Evolutionary conservation across 2,888 invertebrate genomes (phyloP).

Genomic region (Nowickia ferox): DNA sequence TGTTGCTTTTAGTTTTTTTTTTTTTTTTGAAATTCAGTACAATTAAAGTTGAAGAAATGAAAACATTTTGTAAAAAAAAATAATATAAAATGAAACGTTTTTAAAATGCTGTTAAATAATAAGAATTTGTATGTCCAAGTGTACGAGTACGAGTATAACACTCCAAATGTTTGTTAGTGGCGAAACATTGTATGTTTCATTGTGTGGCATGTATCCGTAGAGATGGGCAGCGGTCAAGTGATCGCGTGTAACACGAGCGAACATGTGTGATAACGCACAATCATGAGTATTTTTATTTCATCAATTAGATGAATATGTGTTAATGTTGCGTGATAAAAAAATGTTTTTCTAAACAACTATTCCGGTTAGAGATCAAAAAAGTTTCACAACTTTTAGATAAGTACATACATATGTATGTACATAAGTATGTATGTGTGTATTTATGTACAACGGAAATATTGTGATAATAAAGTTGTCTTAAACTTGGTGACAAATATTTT

Average conservation of each 20-base stretch:
- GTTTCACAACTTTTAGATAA: not conserved
- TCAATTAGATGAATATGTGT: not conserved
- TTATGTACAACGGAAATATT: no score
- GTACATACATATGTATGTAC: not conserved
- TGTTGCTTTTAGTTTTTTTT: conserved; percentile 5
- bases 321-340: no score
- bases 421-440: not conserved
- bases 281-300: not conserved
- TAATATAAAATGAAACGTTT: conserved; percentile 49
- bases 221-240: not conserved
- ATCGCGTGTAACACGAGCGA: not conserved
- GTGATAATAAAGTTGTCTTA: no score
- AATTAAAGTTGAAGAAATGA: conserved; percentile 11
- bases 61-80: conserved; percentile 31
- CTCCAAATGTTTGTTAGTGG: not conserved
- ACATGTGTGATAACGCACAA: not conserved
- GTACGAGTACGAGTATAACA: not conserved
- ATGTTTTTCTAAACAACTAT: no score
- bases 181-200: not conserved
- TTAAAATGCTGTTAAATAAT: conserved; percentile 34
- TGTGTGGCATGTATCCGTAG: not conserved
- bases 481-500: no score
- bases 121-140: not conserved
- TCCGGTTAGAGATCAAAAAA: no score
- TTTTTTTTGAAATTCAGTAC: not conserved